Percentiles rank a stretch among this genome's conserved stretches.
phyloP scores from a whole-genome alignment of 2,113 vertebrate species.

The Turdus rufiventris region DNA sequence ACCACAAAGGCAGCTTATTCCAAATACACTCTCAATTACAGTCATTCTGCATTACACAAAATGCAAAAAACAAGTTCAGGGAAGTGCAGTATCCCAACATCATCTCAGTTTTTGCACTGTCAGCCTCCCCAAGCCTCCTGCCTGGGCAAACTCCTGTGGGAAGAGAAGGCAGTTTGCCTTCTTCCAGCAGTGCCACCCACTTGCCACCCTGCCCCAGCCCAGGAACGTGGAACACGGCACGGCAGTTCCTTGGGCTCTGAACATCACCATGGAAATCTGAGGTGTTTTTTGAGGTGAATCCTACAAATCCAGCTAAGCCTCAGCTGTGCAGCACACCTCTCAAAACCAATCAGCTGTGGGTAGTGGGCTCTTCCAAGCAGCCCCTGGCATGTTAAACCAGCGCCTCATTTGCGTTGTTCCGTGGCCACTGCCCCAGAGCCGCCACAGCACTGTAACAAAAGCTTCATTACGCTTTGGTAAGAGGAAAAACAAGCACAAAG shows the following conservation, averaged over 20 bases:
- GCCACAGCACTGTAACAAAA: neutral
- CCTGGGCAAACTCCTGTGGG: neutral
- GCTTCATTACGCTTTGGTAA: neutral
- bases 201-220: rapidly evolving
- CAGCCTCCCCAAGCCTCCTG: neutral
- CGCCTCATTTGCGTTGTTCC: neutral
- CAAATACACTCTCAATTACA: constrained; percentile 2
- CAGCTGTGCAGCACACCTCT: rapidly evolving
- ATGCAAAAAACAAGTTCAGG: neutral
- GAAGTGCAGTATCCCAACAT: neutral
- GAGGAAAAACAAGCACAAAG: neutral
- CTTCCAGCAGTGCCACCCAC: rapidly evolving
- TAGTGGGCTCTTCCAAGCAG: rapidly evolving
- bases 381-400: rapidly evolving
- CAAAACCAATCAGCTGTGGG: neutral
- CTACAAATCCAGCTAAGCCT: neutral
- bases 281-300: neutral
- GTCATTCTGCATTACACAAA: neutral
- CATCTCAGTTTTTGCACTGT: rapidly evolving
- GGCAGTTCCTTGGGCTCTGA: neutral
- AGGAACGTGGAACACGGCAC: rapidly evolving
- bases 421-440: rapidly evolving
- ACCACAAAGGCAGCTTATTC: constrained; percentile 11
- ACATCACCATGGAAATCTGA: rapidly evolving
- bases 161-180: neutral